Conservation (phyloP, 2,888 invertebrate species). For the Ophraella communa region DNA sequence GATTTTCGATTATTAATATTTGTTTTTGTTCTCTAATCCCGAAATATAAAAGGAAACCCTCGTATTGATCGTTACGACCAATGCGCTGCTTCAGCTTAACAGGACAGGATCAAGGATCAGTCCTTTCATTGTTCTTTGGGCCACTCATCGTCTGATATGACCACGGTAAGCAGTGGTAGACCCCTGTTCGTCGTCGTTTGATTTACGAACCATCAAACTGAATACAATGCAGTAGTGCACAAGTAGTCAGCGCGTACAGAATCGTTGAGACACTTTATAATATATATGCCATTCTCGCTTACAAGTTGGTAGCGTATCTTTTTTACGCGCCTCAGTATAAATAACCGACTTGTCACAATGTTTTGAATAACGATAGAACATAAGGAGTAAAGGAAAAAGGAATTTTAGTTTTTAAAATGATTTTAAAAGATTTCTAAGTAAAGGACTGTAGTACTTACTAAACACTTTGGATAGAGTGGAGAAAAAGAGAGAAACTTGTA, state of each 20-base stretch:
- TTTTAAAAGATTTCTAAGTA: too few species aligned
- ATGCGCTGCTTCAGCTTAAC: not conserved
- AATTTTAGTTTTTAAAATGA: too few species aligned
- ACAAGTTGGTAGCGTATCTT: slow-evolving; percentile 16
- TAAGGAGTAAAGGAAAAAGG: not conserved
- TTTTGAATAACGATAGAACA: not conserved
- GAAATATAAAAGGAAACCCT: too few species aligned
- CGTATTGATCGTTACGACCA: not conserved
- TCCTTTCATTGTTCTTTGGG: not conserved
- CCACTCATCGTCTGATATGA: not conserved
- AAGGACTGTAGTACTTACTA: too few species aligned
- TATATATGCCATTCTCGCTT: not conserved
- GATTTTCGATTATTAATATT: too few species aligned
- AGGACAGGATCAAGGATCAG: not conserved
- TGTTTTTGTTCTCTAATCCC: too few species aligned
- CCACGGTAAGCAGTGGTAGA: slow-evolving; percentile 9
- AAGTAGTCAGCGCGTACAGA: slow-evolving; percentile 11
- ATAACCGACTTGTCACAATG: not conserved
- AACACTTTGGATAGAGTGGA: too few species aligned
- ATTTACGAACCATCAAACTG: slow-evolving; percentile 53
- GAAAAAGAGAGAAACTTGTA: too few species aligned
- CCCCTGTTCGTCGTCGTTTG: slow-evolving; percentile 53
- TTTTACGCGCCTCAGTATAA: slow-evolving; percentile 10
- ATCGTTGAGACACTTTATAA: slow-evolving; percentile 22
- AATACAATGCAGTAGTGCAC: slow-evolving; percentile 57